These are phyloP conservation scores for Microplitis manilae DNA, from an alignment of 2,888 invertebrate species.

Conservation along the genomic window DNA sequence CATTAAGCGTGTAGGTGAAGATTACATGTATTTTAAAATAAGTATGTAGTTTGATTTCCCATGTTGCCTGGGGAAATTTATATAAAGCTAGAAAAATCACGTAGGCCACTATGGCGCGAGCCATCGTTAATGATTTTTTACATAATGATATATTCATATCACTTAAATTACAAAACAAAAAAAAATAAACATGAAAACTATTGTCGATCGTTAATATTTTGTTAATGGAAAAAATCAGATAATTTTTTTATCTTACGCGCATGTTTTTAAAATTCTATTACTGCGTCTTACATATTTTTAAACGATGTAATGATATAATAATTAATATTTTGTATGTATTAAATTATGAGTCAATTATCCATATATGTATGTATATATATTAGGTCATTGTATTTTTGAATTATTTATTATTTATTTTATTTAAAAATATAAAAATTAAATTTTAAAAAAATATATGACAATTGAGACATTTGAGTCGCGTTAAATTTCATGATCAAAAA, in stretches of 20 bases:
- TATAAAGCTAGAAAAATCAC: neutral
- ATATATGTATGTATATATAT: no score
- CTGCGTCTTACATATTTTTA: no score
- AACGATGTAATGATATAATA: no score
- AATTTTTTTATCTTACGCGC: no score
- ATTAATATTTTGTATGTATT: no score
- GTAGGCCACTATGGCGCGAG: neutral
- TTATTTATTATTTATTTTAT: no score
- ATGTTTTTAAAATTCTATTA: no score
- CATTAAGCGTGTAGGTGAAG: neutral
- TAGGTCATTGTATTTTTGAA: no score
- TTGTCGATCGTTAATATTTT: neutral
- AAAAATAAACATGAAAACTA: neutral
- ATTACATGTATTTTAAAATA: neutral
- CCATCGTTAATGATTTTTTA: neutral
- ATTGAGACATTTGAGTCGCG: constrained; percentile 52
- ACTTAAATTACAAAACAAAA: neutral
- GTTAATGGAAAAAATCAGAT: no score
- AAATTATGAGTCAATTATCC: no score
- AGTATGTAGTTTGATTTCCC: neutral
- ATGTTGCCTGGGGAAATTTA: neutral
- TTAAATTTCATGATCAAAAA: neutral
- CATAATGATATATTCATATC: neutral
- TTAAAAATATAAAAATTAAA: neutral
- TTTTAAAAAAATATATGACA: constrained; percentile 31